Evolutionary conservation across 2,113 vertebrate genomes (phyloP).

Genomic region (Cricetomys ansorgei): DNA sequence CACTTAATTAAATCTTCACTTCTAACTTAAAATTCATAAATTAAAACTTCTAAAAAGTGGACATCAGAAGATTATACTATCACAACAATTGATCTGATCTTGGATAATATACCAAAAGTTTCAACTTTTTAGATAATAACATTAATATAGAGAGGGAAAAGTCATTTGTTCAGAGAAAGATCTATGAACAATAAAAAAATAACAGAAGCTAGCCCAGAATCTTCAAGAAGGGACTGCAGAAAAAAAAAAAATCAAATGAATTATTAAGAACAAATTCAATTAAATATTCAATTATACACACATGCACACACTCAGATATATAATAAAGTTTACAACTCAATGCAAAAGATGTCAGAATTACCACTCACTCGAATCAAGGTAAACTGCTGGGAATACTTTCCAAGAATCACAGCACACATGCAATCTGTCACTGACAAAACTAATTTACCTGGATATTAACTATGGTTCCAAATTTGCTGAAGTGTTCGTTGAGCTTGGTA

Average conservation of each 20-base stretch:
- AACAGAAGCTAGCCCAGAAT: not conserved
- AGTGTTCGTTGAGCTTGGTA: conserved; percentile 97
- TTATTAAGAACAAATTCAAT: conserved; percentile 53
- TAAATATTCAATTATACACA: not conserved
- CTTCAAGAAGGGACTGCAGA: not conserved
- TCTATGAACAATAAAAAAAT: not conserved
- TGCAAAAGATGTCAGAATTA: conserved; percentile 7
- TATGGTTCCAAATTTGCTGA: conserved; percentile 99
- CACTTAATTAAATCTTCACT: not conserved
- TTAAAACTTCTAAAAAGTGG: conserved; percentile 39
- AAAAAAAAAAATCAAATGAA: conserved; percentile 53
- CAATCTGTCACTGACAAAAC: not conserved
- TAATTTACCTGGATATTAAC: conserved; percentile 97
- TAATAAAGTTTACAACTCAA: not conserved
- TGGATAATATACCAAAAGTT: conserved; percentile 16
- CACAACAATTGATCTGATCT: conserved; percentile 21
- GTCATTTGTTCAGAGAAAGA: not conserved
- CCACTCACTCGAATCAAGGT: conserved; percentile 43
- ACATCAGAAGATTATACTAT: conserved; percentile 35
- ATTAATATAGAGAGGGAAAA: not conserved
- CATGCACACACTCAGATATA: not conserved
- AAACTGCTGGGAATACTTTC: not conserved
- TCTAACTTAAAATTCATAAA: conserved; percentile 13
- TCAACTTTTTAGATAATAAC: conserved; percentile 42
- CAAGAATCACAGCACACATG: not conserved